phyloP scores from a whole-genome alignment of 2,797 vertebrate species.

The Vultur gryphus region DNA sequence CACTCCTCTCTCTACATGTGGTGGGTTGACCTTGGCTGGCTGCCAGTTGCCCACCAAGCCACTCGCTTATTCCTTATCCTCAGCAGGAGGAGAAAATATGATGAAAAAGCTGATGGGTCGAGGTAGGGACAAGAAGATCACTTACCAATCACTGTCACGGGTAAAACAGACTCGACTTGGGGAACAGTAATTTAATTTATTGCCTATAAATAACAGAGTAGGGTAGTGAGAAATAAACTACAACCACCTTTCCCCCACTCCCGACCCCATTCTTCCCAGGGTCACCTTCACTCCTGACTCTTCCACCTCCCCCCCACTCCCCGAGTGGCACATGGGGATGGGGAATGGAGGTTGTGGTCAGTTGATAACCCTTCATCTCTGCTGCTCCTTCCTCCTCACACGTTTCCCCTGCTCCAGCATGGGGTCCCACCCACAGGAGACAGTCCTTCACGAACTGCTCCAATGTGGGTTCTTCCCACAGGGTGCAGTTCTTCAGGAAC shows the following conservation, averaged over 20 bases:
- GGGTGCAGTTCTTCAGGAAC: background rate
- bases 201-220: background rate
- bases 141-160: background rate
- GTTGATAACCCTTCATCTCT: background rate
- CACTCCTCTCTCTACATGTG: background rate
- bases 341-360: background rate
- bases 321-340: background rate
- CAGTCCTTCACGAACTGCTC: background rate
- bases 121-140: background rate
- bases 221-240: background rate
- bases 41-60: background rate
- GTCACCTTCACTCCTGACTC: background rate
- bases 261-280: background rate
- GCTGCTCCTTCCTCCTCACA: background rate
- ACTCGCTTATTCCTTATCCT: background rate
- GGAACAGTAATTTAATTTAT: background rate
- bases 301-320: background rate
- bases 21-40: background rate
- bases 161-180: background rate
- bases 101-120: background rate
- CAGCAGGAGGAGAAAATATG: background rate
- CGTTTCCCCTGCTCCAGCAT: rapidly evolving
- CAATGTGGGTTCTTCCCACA: background rate
- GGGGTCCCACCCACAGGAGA: background rate
- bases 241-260: background rate